Evolutionary conservation across 2,113 vertebrate genomes (phyloP).

Genomic region (Saimiri boliviensis): DNA sequence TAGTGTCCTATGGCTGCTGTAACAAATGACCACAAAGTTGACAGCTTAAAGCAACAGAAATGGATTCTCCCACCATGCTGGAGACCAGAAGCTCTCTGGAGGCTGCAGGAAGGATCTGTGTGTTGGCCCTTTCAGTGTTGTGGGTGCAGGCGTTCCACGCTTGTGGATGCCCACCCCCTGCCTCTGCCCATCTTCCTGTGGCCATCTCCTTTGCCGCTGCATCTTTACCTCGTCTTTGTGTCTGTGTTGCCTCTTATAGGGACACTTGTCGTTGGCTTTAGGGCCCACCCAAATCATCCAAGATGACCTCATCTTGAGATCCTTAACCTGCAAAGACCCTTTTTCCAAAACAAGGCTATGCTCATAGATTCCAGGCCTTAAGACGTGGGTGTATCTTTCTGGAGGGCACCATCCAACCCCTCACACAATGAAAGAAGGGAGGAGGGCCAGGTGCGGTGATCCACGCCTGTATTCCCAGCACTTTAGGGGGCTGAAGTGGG

Average conservation of each 20-base stretch:
- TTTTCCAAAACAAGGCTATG: not conserved
- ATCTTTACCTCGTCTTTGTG: not conserved
- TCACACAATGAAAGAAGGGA: not conserved
- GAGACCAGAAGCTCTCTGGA: not conserved
- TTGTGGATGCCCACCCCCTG: accelerated
- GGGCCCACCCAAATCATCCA: not conserved
- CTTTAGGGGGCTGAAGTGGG: too few relatives aligned
- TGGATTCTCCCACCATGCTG: not conserved
- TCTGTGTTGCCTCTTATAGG: accelerated
- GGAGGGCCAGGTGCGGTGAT: too few relatives aligned
- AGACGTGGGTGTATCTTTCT: not conserved
- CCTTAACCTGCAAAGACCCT: not conserved
- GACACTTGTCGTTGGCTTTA: not conserved
- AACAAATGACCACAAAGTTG: not conserved
- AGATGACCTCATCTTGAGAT: not conserved
- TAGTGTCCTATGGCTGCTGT: not conserved
- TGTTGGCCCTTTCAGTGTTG: accelerated
- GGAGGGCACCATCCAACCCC: not conserved
- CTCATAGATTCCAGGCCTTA: too few relatives aligned
- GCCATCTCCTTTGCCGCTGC: not conserved
- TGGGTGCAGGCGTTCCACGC: not conserved
- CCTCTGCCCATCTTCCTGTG: not conserved
- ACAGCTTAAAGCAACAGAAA: not conserved
- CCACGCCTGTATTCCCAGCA: too few relatives aligned
- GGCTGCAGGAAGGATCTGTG: not conserved